Evolutionary conservation across 2,797 vertebrate genomes (phyloP), one percentile per base, ranked within the genome.

Genomic region (Urosaurus nigricauda): DNA sequence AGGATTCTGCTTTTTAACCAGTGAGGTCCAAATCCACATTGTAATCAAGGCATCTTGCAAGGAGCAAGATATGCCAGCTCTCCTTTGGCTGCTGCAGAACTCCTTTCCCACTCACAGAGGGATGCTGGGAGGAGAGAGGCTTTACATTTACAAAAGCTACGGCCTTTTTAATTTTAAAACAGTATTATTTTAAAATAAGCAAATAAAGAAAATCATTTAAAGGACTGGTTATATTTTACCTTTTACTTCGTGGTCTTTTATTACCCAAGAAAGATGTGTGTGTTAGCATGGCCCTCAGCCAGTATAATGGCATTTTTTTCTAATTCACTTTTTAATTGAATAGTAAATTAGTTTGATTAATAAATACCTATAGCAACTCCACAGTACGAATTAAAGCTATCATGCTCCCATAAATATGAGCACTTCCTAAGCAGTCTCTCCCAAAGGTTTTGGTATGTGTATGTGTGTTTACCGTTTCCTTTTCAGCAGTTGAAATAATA

Each of bases 311-410:
- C 89, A 68, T n/a, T 81, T 87, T n/a, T 94, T 93, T 93, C 85
- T 88, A 35, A 85, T 94, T 92, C 53, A 68, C 47, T 92, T 94
- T 95, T 91, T 94, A 95, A 94, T 95, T 94, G 79, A 91, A 88
- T 87, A 90, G 70, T 91, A 95, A 94, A 94, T 94, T 93, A 87
- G 90, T 92, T 91, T 93, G 88, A 93, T 94, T 92, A 91, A 91
- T 92, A 94, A 92, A 94, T 93, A 79, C 77, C 43, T 47, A 60
- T 35, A 8, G 16, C 85, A 56, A 11, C 43, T 91, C 40, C 21
- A 79, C 84, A 90, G 87, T 58, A 77, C 71, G 85, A 88, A 90
- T 92, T 92, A 93, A 94, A 83, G 60, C 19, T 56, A 29, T n/a
- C 6, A 19, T 85, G 83, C 70, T 16, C 32, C 56, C 79, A 81